Evolutionary conservation across 2,113 vertebrate genomes (phyloP).

Genomic region (Larimichthys crocea): DNA sequence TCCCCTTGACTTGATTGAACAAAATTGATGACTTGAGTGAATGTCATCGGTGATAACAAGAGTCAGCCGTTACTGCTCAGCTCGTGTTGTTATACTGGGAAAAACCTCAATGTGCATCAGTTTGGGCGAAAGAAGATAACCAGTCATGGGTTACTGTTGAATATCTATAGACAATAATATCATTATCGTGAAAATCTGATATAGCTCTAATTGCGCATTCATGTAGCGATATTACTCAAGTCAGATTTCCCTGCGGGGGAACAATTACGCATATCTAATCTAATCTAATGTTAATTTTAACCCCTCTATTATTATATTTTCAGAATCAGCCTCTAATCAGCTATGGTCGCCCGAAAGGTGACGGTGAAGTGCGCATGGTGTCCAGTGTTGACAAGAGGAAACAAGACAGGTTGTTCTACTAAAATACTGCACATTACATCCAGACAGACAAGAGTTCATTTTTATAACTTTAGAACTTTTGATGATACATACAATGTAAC

Average conservation of each 20-base stretch:
- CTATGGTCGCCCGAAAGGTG: conserved; percentile 92
- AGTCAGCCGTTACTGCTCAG: neutral
- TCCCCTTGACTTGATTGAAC: conserved; percentile 1
- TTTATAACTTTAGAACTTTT: no score
- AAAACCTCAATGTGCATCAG: neutral
- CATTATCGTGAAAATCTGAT: no score
- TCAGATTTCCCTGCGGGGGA: no score
- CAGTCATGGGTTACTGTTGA: neutral
- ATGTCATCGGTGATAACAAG: conserved; percentile 1
- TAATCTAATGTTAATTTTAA: neutral
- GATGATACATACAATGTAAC: no score
- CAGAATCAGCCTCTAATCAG: conserved; percentile 91
- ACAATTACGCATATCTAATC: no score
- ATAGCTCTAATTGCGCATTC: no score
- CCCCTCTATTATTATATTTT: neutral
- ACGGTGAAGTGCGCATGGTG: conserved; percentile 90
- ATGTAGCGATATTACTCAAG: no score
- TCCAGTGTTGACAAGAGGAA: conserved; percentile 91
- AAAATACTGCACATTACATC: no score
- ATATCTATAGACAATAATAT: no score
- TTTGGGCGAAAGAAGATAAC: neutral
- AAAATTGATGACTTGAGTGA: neutral
- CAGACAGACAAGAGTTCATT: neutral
- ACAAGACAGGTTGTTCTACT: conserved; percentile 88
- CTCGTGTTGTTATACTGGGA: neutral